Evolutionary conservation across 2,888 invertebrate species (phyloP).

Genomic region (Caenorhabditis imperialis): DNA sequence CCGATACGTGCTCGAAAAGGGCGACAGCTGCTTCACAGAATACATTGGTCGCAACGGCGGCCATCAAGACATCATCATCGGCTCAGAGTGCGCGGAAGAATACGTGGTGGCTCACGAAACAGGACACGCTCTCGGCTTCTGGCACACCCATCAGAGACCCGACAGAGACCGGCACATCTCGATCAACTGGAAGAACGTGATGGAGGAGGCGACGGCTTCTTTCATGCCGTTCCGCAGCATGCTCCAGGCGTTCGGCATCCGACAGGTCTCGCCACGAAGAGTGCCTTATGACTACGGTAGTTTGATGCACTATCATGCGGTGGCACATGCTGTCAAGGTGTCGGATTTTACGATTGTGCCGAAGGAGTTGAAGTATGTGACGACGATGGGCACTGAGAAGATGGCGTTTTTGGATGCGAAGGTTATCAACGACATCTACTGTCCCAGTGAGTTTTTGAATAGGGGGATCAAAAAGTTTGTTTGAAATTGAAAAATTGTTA

Average conservation of each 20-base stretch:
- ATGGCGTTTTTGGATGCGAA: conserved; percentile 78
- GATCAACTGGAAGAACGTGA: conserved; percentile 73
- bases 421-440: conserved; percentile 78
- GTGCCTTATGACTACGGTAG: conserved; percentile 77
- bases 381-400: conserved; percentile 77
- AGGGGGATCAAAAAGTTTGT: not conserved
- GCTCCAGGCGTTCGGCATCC: conserved; percentile 77
- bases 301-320: conserved; percentile 77
- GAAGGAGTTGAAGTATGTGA: conserved; percentile 77
- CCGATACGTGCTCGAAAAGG: conserved; percentile 76
- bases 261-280: conserved; percentile 76
- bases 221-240: conserved; percentile 78
- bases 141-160: conserved; percentile 78
- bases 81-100: conserved; percentile 77
- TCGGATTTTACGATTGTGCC: conserved; percentile 78
- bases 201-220: conserved; percentile 75
- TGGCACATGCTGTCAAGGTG: conserved; percentile 77
- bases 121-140: conserved; percentile 77
- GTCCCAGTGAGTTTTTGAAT: conserved; percentile 68
- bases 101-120: conserved; percentile 78
- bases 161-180: conserved; percentile 70
- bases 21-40: conserved; percentile 77
- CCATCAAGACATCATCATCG: conserved; percentile 77
- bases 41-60: conserved; percentile 77
- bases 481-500: too few species aligned